These are phyloP conservation scores for Cyphomyrus discorhynchus DNA, from an alignment of 2,113 vertebrate species.

Conservation along the genomic window DNA sequence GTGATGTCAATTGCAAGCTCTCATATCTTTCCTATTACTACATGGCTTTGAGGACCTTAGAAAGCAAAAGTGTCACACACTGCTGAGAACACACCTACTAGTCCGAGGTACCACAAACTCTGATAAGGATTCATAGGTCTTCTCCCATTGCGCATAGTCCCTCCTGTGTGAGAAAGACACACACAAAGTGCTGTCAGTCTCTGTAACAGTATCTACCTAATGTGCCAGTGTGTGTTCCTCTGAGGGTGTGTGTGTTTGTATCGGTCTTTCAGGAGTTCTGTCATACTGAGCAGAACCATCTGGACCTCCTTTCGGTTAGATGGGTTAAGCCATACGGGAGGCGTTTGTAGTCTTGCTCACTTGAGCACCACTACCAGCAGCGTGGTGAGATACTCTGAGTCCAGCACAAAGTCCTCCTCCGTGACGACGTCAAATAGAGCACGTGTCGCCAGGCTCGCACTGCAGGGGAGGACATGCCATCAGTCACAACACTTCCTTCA, in stretches of 20 bases:
- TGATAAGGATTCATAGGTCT: slow-evolving; percentile 83
- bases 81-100: slow-evolving; percentile 72
- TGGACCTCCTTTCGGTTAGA: neutral
- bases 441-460: slow-evolving; percentile 77
- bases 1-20: neutral
- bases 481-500: neutral
- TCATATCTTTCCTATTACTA: neutral
- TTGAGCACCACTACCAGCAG: slow-evolving; percentile 83
- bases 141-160: slow-evolving; percentile 74
- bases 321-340: neutral
- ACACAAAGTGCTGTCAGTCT: neutral
- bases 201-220: neutral
- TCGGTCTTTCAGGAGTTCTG: neutral
- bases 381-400: slow-evolving; percentile 87
- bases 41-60: neutral
- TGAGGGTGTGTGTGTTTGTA: neutral
- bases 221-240: neutral
- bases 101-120: slow-evolving; percentile 92
- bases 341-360: slow-evolving; percentile 54
- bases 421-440: slow-evolving; percentile 72
- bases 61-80: neutral
- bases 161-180: slow-evolving; percentile 48
- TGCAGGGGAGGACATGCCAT: slow-evolving; percentile 29
- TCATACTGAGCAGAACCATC: neutral
- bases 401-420: slow-evolving; percentile 84